Base-by-base conservation (phyloP, 92 coral and sea anemone species). In the Zoanthus gigantus region DNA sequence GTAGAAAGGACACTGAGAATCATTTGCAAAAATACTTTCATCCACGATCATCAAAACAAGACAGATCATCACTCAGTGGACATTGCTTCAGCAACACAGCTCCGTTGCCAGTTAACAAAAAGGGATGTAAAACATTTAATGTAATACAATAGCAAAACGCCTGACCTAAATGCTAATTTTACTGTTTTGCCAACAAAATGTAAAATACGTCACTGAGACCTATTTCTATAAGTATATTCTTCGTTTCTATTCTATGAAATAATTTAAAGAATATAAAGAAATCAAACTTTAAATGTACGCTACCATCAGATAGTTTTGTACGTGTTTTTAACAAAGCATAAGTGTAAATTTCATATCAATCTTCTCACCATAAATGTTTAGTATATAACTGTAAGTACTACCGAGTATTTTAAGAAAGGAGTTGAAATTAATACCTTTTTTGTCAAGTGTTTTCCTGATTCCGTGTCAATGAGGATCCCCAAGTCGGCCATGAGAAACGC, bases 401-500 rank as follows among this genome's bases (percentile, higher is more conserved):
- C 2, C 42, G 42, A 37, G 42, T 4, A 37, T 37, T 37, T 37
- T 37, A 37, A 37, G 42, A 63, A n/a, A 14, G 17, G 69, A 7
- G 69, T 63, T 69, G 34, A 69, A 69, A 30, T 34, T 13, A 69
- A 72, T 87, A 94, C 98, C 91, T 94, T 93, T 89, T 92, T 91
- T 28, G 98, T 71, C 57, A 94, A 88, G 53, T 95, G 95, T 84
- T 95, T 95, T 60, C 94, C 94, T 57, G 95, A 86, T 4, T 89
- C 98, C 68, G 92, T 95, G 65, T 95, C 99, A 15, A 94, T 94
- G 72, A 93, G 89, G 9, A 94, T 95, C 9, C 97, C 99, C 47
- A 97, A 95, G 89, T 97, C 99, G 45, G 99, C 99, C 99, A 97
- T 95, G 16, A 97, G 93, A 77, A 97, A 97, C 2, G 99, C 99